These are phyloP conservation scores for Apamea sordens DNA, from an alignment of 2,888 invertebrate genomes.

Conservation along the genomic window DNA sequence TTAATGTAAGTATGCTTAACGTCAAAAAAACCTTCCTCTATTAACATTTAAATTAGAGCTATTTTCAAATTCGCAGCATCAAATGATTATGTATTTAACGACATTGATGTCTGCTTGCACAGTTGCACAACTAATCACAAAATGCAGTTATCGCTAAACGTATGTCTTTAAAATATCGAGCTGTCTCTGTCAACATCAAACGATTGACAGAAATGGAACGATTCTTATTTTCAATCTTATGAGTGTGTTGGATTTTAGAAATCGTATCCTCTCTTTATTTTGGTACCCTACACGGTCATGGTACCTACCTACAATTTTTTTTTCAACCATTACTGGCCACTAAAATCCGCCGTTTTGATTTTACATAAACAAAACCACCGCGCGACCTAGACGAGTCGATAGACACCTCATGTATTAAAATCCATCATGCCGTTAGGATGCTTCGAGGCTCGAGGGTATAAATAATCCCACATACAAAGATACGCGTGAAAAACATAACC, in stretches of 20 bases:
- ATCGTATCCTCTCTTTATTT: not conserved
- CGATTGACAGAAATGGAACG: not conserved
- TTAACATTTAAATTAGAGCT: constrained; percentile 17
- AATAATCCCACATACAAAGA: not conserved
- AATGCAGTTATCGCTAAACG: not conserved
- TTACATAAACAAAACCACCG: not conserved
- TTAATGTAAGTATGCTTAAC: too few species aligned
- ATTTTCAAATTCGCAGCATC: not conserved
- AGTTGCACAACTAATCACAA: not conserved
- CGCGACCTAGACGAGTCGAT: too few species aligned
- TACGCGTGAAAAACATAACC: not conserved
- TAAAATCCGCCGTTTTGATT: not conserved
- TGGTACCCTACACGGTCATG: too few species aligned
- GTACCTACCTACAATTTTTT: too few species aligned
- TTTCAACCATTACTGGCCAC: too few species aligned
- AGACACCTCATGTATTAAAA: too few species aligned
- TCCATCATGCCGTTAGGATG: not conserved
- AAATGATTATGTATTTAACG: not conserved
- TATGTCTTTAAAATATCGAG: not conserved
- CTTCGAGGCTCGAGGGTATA: not conserved
- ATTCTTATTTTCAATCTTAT: not conserved
- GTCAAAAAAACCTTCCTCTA: constrained; percentile 20
- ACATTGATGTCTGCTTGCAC: not conserved
- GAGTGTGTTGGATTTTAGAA: not conserved
- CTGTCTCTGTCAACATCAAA: not conserved